phyloP scores from a whole-genome alignment of 2,888 invertebrate genomes.

The Patella ulyssiponensis region DNA sequence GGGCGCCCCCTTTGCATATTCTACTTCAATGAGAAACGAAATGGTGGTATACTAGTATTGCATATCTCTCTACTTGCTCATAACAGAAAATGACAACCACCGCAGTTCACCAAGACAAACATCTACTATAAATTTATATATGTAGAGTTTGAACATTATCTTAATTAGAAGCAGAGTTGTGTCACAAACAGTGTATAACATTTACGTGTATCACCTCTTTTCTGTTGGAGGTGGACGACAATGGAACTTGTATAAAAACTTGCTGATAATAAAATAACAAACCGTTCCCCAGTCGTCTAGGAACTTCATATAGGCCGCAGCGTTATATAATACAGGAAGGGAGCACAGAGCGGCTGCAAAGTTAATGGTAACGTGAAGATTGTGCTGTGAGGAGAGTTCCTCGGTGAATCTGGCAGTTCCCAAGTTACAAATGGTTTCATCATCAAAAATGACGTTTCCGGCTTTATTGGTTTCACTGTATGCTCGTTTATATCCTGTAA shows the following conservation, averaged over 20 bases:
- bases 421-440: constrained; percentile 23
- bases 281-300: not conserved
- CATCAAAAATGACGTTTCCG: constrained; percentile 30
- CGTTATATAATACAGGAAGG: constrained; percentile 23
- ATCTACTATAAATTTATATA: too few species aligned
- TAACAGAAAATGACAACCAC: constrained; percentile 5
- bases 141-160: too few species aligned
- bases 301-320: not conserved
- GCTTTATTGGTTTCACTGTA: constrained; percentile 26
- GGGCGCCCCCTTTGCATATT: too few species aligned
- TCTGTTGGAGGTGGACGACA: too few species aligned
- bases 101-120: constrained; percentile 22
- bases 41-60: too few species aligned
- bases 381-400: not conserved
- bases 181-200: too few species aligned
- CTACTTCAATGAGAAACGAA: too few species aligned
- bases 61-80: too few species aligned
- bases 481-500: constrained; percentile 20
- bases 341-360: constrained; percentile 33
- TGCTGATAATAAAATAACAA: not conserved
- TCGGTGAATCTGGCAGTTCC: too few species aligned
- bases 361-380: constrained; percentile 30
- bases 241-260: too few species aligned
- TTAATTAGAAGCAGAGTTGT: too few species aligned
- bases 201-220: too few species aligned